These are phyloP conservation scores for Cyclophora punctaria DNA, from an alignment of 2,888 invertebrate genomes.

Conservation along the genomic window DNA sequence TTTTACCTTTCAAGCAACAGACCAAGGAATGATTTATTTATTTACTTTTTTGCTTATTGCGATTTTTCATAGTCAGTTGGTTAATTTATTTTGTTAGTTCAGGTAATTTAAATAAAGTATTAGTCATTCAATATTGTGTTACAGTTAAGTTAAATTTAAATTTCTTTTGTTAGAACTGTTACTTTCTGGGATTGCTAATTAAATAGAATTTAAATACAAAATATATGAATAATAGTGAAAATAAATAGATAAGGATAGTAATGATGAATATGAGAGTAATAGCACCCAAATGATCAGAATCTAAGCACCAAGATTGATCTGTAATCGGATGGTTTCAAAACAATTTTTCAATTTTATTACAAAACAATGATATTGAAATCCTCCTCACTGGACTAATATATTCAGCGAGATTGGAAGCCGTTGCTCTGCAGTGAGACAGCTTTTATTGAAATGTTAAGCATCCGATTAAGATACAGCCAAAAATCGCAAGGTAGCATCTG, in stretches of 20 bases:
- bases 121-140: no score
- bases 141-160: no score
- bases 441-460: conserved; percentile 10
- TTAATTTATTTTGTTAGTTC: conserved; percentile 1
- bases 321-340: conserved; percentile 16
- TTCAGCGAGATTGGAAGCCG: no score
- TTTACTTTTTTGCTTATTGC: conserved; percentile 41
- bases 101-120: no score
- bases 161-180: no score
- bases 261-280: no score
- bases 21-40: conserved; percentile 51
- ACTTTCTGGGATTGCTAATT: no score
- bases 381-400: no score
- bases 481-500: conserved; percentile 65
- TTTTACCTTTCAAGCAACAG: conserved; percentile 50
- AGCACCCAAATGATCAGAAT: no score
- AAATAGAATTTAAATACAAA: no score
- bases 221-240: no score
- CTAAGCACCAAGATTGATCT: background rate
- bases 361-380: background rate
- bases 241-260: no score
- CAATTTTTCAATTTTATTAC: background rate
- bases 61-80: conserved; percentile 40
- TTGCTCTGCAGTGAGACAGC: background rate
- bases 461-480: conserved; percentile 33